A percentile compares a stretch with the other conserved stretches of the same genome.
Conservation (phyloP, 2,888 invertebrate genomes). For the Euplagia quadripunctaria region DNA sequence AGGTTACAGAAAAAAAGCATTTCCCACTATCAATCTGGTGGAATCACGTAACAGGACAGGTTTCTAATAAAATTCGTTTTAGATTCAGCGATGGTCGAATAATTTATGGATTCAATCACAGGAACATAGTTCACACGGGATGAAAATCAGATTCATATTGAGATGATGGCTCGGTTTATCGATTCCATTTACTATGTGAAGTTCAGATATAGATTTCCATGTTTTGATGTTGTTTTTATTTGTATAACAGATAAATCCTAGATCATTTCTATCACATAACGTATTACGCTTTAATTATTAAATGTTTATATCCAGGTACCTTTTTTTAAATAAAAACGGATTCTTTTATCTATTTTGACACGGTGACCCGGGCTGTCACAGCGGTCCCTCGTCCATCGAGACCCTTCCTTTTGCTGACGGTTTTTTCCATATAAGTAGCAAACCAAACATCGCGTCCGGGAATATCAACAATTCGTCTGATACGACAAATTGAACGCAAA, state of each 20-base stretch:
- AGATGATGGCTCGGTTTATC: constrained; percentile 13
- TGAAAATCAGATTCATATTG: constrained; percentile 4
- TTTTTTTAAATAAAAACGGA: constrained; percentile 35
- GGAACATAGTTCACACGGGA: constrained; percentile 19
- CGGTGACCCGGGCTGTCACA: constrained; percentile 55
- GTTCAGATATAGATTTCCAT: not conserved
- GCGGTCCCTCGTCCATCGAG: constrained; percentile 50
- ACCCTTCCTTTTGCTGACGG: constrained; percentile 50
- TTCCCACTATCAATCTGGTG: constrained; percentile 50
- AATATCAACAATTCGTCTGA: constrained; percentile 46
- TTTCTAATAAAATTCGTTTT: constrained; percentile 40
- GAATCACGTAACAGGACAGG: constrained; percentile 45
- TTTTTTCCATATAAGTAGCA: constrained; percentile 53
- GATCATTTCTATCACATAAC: not conserved
- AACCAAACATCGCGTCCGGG: constrained; percentile 30
- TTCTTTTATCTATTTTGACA: constrained; percentile 50
- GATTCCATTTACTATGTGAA: constrained; percentile 10
- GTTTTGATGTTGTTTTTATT: not conserved
- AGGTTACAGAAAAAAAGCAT: constrained; percentile 45
- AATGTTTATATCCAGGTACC: constrained; percentile 2
- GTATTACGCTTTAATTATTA: not conserved
- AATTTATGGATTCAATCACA: constrained; percentile 43
- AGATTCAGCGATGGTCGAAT: constrained; percentile 28
- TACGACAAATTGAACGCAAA: constrained; percentile 34
- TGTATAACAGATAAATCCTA: not conserved